Percentiles rank a stretch among this genome's conserved stretches.
Conservation (phyloP, 2,797 vertebrate genomes). For the Thunnus albacares region DNA sequence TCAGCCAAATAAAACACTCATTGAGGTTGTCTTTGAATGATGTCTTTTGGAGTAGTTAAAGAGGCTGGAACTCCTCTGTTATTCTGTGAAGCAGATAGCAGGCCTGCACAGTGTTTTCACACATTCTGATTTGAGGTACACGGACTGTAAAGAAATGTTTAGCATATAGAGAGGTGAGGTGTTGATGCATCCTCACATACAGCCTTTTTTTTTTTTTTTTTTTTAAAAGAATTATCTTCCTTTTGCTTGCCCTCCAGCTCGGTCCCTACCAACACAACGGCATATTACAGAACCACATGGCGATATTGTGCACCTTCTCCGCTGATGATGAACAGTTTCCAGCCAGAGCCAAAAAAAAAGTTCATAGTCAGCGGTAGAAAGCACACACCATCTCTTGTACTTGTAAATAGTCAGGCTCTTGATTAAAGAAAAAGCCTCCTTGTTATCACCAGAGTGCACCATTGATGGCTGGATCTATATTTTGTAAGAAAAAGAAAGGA, state of each 20-base stretch:
- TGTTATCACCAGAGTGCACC: conserved; percentile 76
- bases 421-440: conserved; percentile 80
- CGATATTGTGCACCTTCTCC: conserved; percentile 17
- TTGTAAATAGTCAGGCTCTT: conserved; percentile 90
- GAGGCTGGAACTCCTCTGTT: conserved; percentile 70
- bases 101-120: conserved; percentile 46
- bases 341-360: conserved; percentile 32
- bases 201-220: conserved; percentile 21
- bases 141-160: conserved; percentile 44
- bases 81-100: conserved; percentile 37
- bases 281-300: conserved; percentile 31
- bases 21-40: conserved; percentile 39
- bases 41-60: conserved; percentile 44
- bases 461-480: conserved; percentile 81
- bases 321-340: conserved; percentile 8
- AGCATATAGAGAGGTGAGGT: conserved; percentile 22
- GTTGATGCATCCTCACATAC: conserved; percentile 37
- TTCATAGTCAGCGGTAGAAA: conserved; percentile 25
- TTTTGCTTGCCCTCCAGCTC: conserved; percentile 42
- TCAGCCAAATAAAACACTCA: conserved; percentile 62
- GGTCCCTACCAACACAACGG: conserved; percentile 30
- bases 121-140: conserved; percentile 53
- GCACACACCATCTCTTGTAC: conserved; percentile 63
- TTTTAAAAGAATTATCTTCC: background rate
- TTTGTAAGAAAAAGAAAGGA: conserved; percentile 79